These are phyloP conservation scores for Fistularia tabacaria DNA, from an alignment of 2,797 vertebrate species.

Conservation along the genomic window DNA sequence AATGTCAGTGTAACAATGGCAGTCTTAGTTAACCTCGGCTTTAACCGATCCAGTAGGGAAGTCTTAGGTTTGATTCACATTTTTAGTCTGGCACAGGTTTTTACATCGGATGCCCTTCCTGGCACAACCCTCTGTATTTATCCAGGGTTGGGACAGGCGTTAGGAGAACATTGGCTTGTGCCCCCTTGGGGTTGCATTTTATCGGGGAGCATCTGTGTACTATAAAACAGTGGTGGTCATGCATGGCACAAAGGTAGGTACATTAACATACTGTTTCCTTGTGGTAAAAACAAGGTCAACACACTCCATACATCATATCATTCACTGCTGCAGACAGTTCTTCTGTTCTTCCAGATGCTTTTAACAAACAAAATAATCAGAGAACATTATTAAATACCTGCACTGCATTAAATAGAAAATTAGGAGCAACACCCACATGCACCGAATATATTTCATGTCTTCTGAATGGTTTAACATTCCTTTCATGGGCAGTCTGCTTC, in stretches of 20 bases:
- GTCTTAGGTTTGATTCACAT: too few species aligned
- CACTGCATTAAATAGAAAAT: constrained; percentile 29
- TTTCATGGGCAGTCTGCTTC: constrained; percentile 13
- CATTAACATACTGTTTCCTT: constrained; percentile 43
- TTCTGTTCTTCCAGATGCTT: constrained; percentile 46
- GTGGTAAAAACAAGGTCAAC: constrained; percentile 30
- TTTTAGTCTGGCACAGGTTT: too few species aligned
- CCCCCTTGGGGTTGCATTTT: constrained; percentile 1
- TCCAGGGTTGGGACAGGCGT: too few species aligned
- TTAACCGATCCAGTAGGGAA: too few species aligned
- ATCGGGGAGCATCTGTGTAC: constrained; percentile 24
- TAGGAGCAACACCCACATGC: constrained; percentile 28
- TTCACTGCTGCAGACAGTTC: constrained; percentile 1
- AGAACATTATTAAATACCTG: constrained; percentile 46
- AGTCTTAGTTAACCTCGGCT: too few species aligned
- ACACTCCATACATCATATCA: constrained; percentile 9
- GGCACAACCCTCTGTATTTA: too few species aligned
- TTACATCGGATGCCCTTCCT: too few species aligned
- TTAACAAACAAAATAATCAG: constrained; percentile 39
- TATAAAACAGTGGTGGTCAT: constrained; percentile 23
- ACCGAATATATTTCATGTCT: constrained; percentile 26
- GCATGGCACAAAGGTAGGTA: constrained; percentile 13
- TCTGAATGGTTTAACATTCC: constrained; percentile 27
- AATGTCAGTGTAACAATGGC: too few species aligned
- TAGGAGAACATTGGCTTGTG: too few species aligned